These are phyloP conservation scores for Lagenorhynchus albirostris DNA, from an alignment of 2,113 vertebrate genomes.

Conservation along the genomic window DNA sequence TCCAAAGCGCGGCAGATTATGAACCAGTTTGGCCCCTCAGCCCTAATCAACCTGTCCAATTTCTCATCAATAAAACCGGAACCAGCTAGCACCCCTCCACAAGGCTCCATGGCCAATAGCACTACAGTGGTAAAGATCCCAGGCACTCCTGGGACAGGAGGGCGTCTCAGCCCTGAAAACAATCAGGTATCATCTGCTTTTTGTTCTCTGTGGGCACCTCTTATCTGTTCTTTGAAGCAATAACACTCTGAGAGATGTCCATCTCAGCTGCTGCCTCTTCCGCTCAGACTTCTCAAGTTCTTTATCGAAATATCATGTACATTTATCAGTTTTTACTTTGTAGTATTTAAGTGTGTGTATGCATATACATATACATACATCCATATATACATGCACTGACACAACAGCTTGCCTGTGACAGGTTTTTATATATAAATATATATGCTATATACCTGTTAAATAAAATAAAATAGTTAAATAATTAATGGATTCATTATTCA, in stretches of 20 bases:
- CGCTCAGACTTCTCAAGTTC: slow-evolving; percentile 21
- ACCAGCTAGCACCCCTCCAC: slow-evolving; percentile 82
- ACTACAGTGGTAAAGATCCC: slow-evolving; percentile 86
- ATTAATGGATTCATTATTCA: slow-evolving; percentile 14
- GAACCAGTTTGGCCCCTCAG: slow-evolving; percentile 89
- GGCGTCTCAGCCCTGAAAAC: slow-evolving; percentile 93
- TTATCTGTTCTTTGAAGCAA: not conserved
- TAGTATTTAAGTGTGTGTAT: not conserved
- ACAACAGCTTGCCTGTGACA: not conserved
- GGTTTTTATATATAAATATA: not conserved
- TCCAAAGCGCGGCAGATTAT: slow-evolving; percentile 88
- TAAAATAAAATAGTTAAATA: slow-evolving; percentile 15
- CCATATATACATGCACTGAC: not conserved
- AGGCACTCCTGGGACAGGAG: slow-evolving; percentile 84
- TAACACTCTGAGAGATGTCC: not conserved
- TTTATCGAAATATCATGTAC: not conserved
- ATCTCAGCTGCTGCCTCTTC: not conserved
- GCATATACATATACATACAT: not conserved
- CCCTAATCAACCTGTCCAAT: slow-evolving; percentile 88
- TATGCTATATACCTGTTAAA: not conserved
- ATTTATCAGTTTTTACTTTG: not conserved
- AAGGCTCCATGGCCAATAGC: slow-evolving; percentile 95
- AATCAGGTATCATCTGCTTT: slow-evolving; percentile 87
- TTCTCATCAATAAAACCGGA: slow-evolving; percentile 87
- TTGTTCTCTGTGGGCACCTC: not conserved